phyloP scores from a whole-genome alignment of 2,797 vertebrate genomes.

The Diceros bicornis region DNA sequence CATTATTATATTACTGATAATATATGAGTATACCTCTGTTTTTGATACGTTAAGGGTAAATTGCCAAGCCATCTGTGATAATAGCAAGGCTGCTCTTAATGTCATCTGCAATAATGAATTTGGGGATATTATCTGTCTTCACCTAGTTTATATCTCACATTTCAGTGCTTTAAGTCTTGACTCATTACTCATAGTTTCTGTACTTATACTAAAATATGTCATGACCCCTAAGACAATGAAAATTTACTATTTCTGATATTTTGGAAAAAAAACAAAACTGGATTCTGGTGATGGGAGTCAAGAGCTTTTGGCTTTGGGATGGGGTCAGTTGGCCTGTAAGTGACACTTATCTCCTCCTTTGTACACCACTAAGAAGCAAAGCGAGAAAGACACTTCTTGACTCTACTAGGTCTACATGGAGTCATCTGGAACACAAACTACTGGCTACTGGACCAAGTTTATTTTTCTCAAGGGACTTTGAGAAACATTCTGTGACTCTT shows the following conservation, averaged over 20 bases:
- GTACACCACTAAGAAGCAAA: neutral
- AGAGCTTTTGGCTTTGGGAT: neutral
- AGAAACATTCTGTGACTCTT: slow-evolving; percentile 29
- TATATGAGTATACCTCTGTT: neutral
- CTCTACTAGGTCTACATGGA: neutral
- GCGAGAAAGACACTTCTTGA: neutral
- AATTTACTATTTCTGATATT: neutral
- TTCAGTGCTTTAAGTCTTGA: slow-evolving; percentile 50
- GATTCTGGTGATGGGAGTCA: neutral
- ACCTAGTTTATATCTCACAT: slow-evolving; percentile 47
- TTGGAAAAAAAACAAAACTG: neutral
- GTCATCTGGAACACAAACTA: neutral
- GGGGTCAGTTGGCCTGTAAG: neutral
- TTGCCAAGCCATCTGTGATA: neutral
- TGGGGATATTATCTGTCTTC: neutral
- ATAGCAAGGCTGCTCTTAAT: slow-evolving; percentile 21
- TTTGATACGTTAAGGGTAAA: slow-evolving; percentile 41
- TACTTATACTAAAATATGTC: neutral
- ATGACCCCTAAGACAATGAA: neutral
- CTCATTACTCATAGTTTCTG: slow-evolving; percentile 52
- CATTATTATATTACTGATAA: neutral
- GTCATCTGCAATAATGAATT: slow-evolving; percentile 39
- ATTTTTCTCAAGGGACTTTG: neutral
- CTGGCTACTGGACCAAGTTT: neutral
- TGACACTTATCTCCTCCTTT: neutral